Evolutionary conservation across 2,888 invertebrate genomes (phyloP).

Genomic region (Allophyes oxyacanthae): DNA sequence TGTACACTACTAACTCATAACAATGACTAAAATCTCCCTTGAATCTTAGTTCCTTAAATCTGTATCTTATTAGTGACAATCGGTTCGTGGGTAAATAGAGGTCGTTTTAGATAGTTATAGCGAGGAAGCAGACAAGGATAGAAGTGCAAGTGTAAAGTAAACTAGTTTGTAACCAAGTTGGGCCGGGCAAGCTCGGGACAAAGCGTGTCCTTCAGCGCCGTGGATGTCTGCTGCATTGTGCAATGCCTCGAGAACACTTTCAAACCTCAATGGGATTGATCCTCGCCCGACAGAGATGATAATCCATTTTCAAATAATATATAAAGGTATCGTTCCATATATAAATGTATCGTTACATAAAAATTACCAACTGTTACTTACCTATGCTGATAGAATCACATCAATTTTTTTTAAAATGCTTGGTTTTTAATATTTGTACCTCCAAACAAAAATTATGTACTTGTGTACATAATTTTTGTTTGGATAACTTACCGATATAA

Average conservation of each 20-base stretch:
- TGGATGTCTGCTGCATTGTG: constrained; percentile 74
- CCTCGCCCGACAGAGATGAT: constrained; percentile 14
- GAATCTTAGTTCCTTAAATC: not conserved
- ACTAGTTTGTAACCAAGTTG: constrained; percentile 73
- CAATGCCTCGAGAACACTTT: constrained; percentile 59
- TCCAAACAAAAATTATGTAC: no score
- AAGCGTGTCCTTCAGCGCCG: constrained; percentile 74
- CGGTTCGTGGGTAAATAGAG: constrained; percentile 17
- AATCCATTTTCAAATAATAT: not conserved
- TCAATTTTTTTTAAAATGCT: no score
- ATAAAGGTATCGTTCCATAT: no score
- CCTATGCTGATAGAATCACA: no score
- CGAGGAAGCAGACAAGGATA: constrained; percentile 65
- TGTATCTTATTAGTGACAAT: not conserved
- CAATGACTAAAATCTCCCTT: constrained; percentile 10
- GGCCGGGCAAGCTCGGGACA: constrained; percentile 63
- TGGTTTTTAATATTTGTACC: no score
- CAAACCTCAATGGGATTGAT: constrained; percentile 56
- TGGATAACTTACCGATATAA: no score
- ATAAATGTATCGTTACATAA: no score
- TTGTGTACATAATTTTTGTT: no score
- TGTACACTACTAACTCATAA: constrained; percentile 7
- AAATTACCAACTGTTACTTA: no score
- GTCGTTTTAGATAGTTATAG: constrained; percentile 66
- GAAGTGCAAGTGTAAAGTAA: constrained; percentile 79